These are phyloP conservation scores for Melanocharis versteri DNA, from an alignment of 2,113 vertebrate species.

Conservation along the genomic window DNA sequence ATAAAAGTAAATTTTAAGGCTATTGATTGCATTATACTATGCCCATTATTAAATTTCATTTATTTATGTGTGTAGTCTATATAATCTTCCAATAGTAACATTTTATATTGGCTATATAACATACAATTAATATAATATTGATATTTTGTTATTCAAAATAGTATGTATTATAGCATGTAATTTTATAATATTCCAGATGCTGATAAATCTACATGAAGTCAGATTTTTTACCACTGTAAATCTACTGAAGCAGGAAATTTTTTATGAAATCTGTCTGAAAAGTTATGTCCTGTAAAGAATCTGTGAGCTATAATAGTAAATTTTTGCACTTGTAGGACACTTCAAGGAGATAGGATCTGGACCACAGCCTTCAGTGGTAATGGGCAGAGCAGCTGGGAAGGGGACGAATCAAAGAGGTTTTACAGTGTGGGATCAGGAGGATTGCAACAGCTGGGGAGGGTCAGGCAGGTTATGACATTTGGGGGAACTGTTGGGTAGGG, in stretches of 20 bases:
- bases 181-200: neutral
- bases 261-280: neutral
- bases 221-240: neutral
- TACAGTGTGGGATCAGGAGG: conserved; percentile 46
- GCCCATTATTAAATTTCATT: neutral
- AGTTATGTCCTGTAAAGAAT: neutral
- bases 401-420: conserved; percentile 61
- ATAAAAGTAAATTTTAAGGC: neutral
- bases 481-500: conserved; percentile 27
- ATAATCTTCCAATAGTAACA: neutral
- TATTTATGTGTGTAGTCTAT: neutral
- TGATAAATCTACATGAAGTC: neutral
- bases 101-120: neutral
- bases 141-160: neutral
- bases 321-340: conserved; percentile 27
- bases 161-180: neutral
- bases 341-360: conserved; percentile 53
- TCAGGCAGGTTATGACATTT: conserved; percentile 46
- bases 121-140: neutral
- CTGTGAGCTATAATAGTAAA: neutral
- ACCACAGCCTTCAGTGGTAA: conserved; percentile 33
- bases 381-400: conserved; percentile 46
- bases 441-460: conserved; percentile 56
- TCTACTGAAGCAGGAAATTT: neutral
- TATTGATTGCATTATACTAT: neutral